Percentiles rank a stretch among this genome's conserved stretches.
phyloP scores from a whole-genome alignment of 1,140 invertebrate genomes.

The Drosophila carrolli region DNA sequence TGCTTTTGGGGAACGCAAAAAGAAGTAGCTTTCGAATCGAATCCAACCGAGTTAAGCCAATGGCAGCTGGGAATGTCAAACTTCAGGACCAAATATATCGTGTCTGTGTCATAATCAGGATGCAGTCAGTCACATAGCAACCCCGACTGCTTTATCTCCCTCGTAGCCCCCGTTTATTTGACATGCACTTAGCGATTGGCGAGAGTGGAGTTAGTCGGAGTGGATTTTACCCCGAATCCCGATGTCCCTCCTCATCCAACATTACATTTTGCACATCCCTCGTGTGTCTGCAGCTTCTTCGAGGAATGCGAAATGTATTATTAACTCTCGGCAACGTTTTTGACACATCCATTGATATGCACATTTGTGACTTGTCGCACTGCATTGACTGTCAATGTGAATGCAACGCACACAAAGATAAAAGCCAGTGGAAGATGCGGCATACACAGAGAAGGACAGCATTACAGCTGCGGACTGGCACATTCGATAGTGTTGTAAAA shows the following conservation, averaged over 20 bases:
- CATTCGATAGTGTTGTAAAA: slow-evolving; percentile 67
- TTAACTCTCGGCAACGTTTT: slow-evolving; percentile 64
- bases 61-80: slow-evolving; percentile 32
- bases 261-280: slow-evolving; percentile 5
- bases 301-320: slow-evolving; percentile 50
- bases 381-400: slow-evolving; percentile 51
- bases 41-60: slow-evolving; percentile 12
- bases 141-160: slow-evolving; percentile 5
- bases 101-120: slow-evolving; percentile 54
- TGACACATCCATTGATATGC: slow-evolving; percentile 72
- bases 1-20: slow-evolving; percentile 10
- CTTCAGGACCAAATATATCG: slow-evolving; percentile 34
- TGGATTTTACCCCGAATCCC: slow-evolving; percentile 26
- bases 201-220: slow-evolving; percentile 39
- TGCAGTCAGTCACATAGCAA: slow-evolving; percentile 45
- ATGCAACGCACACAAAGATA: slow-evolving; percentile 26
- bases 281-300: slow-evolving; percentile 20
- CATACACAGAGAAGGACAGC: not conserved
- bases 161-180: slow-evolving; percentile 32
- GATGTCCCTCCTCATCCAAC: not conserved
- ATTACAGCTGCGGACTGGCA: slow-evolving; percentile 30
- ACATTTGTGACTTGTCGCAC: slow-evolving; percentile 69
- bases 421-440: not conserved
- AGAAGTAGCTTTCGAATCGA: slow-evolving; percentile 13
- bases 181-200: slow-evolving; percentile 53